Base-by-base conservation (phyloP, 2,888 invertebrate species). In the Acleris laterana region DNA sequence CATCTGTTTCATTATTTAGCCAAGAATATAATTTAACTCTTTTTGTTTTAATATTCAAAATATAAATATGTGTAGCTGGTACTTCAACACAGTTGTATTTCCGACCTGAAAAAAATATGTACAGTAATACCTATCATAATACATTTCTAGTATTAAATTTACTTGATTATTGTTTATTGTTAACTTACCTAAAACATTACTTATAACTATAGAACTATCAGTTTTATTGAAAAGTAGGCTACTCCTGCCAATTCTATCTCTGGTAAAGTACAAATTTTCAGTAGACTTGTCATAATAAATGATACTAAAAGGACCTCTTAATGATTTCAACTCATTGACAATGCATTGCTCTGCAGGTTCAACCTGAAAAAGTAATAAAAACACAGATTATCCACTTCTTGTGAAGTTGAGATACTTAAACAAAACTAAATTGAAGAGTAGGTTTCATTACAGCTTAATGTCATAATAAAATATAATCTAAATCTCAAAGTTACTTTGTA, bases 281-380 rank as follows among this genome's bases (percentile, higher is more conserved):
- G 81, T 85, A 5, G 72, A 58, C 78, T 94, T 95, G 77, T 96
- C 94, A 81, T 95, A 96, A 81, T 95, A 97, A 72, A 98, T 94
- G 68, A 98, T 93, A 64, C 97, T 95, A 88, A 96, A 98, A 32
- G 99, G 98, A 3, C 99, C 99, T 72, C 96, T 93, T 1, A 98
- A 83, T 42, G 77, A 77, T 68, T 90, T 88, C 53, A 98, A 81
- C 52, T 93, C 82, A n/a, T 82, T 73, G 19, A 94, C 68, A 48
- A 94, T 77, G 51, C 90, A 71, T 13, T 74, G 68, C 60, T 84
- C 78, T 50, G 75, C 72, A 22, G 71, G 63, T 53, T 62, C 59
- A 49, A 55, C 71, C 88, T 82, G 71, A 51, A 75, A 79, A 70
- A 50, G 71, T 46, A 11, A 56, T 22, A 50, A 9, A 17, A 46